These are phyloP conservation scores for Peromyscus nudipes DNA, from an alignment of 2,797 vertebrate species.

Conservation along the genomic window DNA sequence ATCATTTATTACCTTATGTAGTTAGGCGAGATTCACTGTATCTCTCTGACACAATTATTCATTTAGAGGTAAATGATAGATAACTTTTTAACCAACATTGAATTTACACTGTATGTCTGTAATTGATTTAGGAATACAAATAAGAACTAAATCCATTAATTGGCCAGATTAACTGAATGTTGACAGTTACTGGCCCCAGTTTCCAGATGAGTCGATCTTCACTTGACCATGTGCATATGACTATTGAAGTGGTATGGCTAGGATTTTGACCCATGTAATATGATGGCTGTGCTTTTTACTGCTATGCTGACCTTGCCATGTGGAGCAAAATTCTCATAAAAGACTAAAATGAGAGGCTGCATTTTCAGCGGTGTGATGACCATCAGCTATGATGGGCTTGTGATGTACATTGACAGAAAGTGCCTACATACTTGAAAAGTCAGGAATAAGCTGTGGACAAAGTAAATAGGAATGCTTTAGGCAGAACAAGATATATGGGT, in stretches of 20 bases:
- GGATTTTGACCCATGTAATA: background rate
- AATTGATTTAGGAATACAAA: background rate
- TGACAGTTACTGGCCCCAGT: background rate
- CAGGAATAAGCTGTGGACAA: background rate
- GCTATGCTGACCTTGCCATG: background rate
- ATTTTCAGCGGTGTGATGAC: background rate
- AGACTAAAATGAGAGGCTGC: background rate
- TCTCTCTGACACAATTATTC: background rate
- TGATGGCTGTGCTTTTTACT: background rate
- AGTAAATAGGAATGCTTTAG: background rate
- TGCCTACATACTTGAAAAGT: background rate
- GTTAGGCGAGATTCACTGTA: background rate
- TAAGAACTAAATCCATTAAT: background rate
- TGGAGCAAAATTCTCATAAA: background rate
- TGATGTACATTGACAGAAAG: background rate
- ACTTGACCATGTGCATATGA: background rate
- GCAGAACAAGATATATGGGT: background rate
- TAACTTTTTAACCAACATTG: background rate
- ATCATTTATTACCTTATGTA: background rate
- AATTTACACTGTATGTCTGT: background rate
- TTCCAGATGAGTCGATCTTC: background rate
- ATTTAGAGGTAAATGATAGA: background rate
- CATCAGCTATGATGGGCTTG: background rate
- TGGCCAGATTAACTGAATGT: background rate
- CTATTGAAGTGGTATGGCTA: background rate